Conservation (phyloP, 2,113 vertebrate species). For the Ochotona curzoniae region DNA sequence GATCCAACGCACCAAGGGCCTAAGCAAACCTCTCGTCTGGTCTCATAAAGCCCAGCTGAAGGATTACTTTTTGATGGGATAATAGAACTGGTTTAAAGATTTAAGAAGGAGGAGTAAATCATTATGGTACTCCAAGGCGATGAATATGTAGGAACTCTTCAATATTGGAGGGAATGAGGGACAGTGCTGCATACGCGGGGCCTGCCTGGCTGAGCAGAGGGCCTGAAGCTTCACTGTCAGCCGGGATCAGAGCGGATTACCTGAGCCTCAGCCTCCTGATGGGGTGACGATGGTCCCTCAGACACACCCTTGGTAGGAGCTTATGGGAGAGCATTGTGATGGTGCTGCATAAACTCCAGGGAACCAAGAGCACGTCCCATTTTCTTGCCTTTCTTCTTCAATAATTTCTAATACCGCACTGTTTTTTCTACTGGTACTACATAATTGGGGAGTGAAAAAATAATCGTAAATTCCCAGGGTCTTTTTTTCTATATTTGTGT, state of each 20-base stretch:
- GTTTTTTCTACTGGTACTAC: not conserved
- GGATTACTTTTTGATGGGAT: slow-evolving; percentile 60
- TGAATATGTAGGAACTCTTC: slow-evolving; percentile 68
- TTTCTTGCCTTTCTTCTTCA: not conserved
- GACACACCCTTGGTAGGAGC: not conserved
- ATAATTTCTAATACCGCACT: slow-evolving; percentile 36
- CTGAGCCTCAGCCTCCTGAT: slow-evolving; percentile 31
- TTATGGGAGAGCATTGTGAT: slow-evolving; percentile 18
- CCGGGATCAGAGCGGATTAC: not conserved
- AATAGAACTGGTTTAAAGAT: slow-evolving; percentile 72
- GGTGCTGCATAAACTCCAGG: not conserved
- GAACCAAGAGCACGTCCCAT: not conserved
- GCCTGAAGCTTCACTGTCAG: not conserved
- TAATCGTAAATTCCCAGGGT: not conserved
- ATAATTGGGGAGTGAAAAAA: not conserved
- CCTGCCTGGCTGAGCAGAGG: not conserved
- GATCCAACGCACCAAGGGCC: not conserved
- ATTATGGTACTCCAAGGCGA: slow-evolving; percentile 43
- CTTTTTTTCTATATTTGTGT: not conserved
- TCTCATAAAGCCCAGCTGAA: slow-evolving; percentile 35
- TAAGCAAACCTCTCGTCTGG: not conserved
- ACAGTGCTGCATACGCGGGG: fast-evolving
- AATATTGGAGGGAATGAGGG: slow-evolving; percentile 24
- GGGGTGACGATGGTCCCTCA: not conserved
- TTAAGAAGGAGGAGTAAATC: slow-evolving; percentile 66